Evolutionary conservation across 2,113 vertebrate species (phyloP), one percentile per base, ranked within the genome.

Genomic region (Gambusia affinis): DNA sequence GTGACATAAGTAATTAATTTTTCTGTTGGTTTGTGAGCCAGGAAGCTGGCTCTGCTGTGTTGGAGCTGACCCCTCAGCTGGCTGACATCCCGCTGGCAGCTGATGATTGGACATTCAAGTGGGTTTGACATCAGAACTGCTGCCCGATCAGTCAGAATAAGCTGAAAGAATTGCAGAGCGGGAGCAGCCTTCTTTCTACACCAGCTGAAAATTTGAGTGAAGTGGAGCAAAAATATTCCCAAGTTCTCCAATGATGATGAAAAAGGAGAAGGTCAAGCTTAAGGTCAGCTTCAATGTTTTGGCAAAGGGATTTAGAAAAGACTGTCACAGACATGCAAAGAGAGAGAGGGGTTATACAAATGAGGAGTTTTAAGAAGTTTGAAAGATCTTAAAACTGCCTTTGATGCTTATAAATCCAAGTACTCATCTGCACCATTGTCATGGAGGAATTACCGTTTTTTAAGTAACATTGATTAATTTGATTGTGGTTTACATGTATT

Each of bases 231-330:
- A 76, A 76, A 71, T 24, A 24, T 31, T 60, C 30, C 63, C 64
- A 27, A 64, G 30, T 60, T 79, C 30, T 44, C 33, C 2, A 8
- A 17, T 0, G 71, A 93, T 92, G 85, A 93, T 85, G 0, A 93
- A 94, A 88, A 91, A 74, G 22, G 51, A 57, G 51, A 39, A 1
- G 75, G 85, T 11, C 91, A 94, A 89, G 89, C 90, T 95, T 75
- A 95, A 95, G 80, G 77, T 89, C 0, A 95, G 95, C 76, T 86
- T 94, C 1, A 89, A 83, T 0, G 86, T 91, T 19, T 47, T 17
- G 44, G 17, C 44, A 17, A 47, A 47, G 44, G 17, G 44, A 47
- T 47, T 17, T 4, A 47, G 63, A 51, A 95, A 68, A 57, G 24
- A 57, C 51, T 10, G 22, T 57, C 24, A n/a, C 24, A n/a, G 33